Evolutionary conservation across 1,140 invertebrate genomes (phyloP), one percentile per base, ranked within the genome.

Genomic region (Augochlora pura): DNA sequence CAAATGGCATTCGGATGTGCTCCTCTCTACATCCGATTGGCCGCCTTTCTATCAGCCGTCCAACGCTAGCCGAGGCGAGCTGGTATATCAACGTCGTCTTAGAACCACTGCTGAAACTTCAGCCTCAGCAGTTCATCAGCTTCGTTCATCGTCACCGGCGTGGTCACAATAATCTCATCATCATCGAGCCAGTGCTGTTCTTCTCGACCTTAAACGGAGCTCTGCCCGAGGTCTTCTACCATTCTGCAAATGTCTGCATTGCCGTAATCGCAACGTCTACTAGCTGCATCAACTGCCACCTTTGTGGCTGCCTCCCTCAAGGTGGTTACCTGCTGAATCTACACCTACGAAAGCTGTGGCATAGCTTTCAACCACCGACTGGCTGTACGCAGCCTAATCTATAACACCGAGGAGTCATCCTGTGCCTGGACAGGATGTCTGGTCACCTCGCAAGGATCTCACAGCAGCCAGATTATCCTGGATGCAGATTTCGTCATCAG

Each of bases 1-100:
- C 91, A 91, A 93, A 90, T 92, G 92, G 91, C 92, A 92, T 90
- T 93, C 90, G 91, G 92, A 91, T 92, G 89, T 90, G 86, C 89
- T 89, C 87, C 88, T 89, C 87, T 90, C 89, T 86, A 83, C 90
- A 92, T 92, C 92, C 91, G 91, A 90, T 91, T 92, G 91, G 91
- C 91, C 90, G 87, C 87, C 90, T 92, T 92, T 92, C 90, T 90
- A 88, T 90, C 90, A 89, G 82, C 89, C 86, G 86, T 83, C 49
- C 90, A 88, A 85, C 87, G 77, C 82, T 87, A 87, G 69, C 86
- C 77, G 75, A 83, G 81, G 76, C 80, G 85, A 85, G 80, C 78
- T 79, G 80, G 64, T 83, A 68, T 81, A 52, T 52, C 86, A 78
- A 72, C 86, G 57, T 77, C 81, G 78, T 42, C 84, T 85, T 81